phyloP scores from a whole-genome alignment of 2,888 invertebrate species.

The Scaptomyza parva region DNA sequence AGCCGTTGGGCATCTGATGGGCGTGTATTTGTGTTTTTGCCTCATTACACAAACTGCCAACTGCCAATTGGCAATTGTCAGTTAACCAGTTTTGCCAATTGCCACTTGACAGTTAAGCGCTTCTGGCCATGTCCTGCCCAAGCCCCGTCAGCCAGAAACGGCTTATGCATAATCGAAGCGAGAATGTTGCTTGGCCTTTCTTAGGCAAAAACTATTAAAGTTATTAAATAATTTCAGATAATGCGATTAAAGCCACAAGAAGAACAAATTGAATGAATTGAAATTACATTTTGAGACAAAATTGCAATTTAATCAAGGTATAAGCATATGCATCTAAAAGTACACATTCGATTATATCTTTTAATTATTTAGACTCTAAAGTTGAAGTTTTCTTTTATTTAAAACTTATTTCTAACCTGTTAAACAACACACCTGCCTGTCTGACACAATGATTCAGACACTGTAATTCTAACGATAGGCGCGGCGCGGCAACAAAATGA shows the following conservation, averaged over 20 bases:
- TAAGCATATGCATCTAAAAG: no score
- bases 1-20: conserved; percentile 12
- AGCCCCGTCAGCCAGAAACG: neutral
- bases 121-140: conserved; percentile 23
- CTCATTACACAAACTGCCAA: conserved; percentile 27
- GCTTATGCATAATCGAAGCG: conserved; percentile 32
- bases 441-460: conserved; percentile 30
- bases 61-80: conserved; percentile 33
- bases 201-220: conserved; percentile 9
- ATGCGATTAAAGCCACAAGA: conserved; percentile 14
- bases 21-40: conserved; percentile 25
- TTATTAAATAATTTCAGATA: conserved; percentile 15
- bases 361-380: no score
- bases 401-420: conserved; percentile 8
- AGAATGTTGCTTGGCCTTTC: conserved; percentile 27
- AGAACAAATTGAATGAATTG: neutral
- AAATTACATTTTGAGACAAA: conserved; percentile 11
- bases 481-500: conserved; percentile 24
- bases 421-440: no score
- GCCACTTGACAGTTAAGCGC: conserved; percentile 45
- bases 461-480: conserved; percentile 20
- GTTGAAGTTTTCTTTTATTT: no score
- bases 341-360: neutral
- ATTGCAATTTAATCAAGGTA: conserved; percentile 11
- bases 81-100: conserved; percentile 28